These are phyloP conservation scores for human (Homo sapiens) DNA, from an alignment of 2,113 vertebrate genomes.

Conservation along the genomic window DNA sequence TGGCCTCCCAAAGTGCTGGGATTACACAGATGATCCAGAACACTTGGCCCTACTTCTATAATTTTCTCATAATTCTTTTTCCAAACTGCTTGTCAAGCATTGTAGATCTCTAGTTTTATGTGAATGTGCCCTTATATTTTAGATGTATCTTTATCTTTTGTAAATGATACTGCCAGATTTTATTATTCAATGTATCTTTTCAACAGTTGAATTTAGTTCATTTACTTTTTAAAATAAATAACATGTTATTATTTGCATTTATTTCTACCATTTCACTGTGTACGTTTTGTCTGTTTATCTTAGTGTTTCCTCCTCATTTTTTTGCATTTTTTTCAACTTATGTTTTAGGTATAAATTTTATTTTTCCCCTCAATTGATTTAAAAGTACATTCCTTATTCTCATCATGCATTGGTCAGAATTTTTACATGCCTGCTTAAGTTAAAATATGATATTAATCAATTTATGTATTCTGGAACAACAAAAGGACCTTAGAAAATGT, in stretches of 20 bases:
- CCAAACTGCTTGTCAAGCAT: background rate
- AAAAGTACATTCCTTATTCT: background rate
- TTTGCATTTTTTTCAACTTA: background rate
- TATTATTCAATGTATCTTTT: background rate
- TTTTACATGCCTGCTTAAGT: background rate
- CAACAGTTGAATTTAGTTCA: background rate
- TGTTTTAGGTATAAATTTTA: background rate
- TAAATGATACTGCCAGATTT: background rate
- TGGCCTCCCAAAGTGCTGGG: too few relatives aligned
- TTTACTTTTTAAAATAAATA: background rate
- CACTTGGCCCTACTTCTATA: background rate
- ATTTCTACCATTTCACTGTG: background rate
- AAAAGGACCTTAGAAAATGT: background rate
- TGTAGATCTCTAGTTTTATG: background rate
- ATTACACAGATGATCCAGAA: too few relatives aligned
- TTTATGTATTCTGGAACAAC: background rate
- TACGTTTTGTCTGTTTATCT: background rate
- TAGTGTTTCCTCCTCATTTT: background rate
- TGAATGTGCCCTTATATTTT: background rate
- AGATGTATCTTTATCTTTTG: background rate
- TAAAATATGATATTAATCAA: background rate
- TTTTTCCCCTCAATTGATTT: background rate
- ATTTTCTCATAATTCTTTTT: constrained; percentile 39
- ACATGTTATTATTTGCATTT: background rate
- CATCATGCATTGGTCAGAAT: background rate